Conservation (phyloP, 2,113 vertebrate genomes). For the Lathamus discolor region DNA sequence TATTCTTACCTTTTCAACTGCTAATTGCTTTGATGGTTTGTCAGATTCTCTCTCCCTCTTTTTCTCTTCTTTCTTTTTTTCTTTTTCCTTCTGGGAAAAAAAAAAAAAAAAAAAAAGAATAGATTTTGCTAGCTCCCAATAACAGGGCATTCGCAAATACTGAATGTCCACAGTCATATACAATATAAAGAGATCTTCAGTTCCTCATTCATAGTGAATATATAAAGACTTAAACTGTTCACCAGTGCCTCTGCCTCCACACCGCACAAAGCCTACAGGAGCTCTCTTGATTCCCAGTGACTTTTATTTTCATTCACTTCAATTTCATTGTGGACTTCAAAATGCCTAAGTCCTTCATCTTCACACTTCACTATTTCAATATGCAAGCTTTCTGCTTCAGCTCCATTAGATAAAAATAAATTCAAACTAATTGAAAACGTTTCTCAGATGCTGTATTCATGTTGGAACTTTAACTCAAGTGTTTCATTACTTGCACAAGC, state of each 20-base stretch:
- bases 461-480: not conserved
- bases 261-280: not conserved
- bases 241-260: not conserved
- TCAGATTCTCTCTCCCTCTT: constrained; percentile 87
- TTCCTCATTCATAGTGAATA: not conserved
- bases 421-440: constrained; percentile 24
- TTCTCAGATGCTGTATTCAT: not conserved
- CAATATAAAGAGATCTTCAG: not conserved
- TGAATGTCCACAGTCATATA: not conserved
- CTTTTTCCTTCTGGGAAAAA: constrained; percentile 84
- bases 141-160: not conserved
- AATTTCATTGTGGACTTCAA: not conserved
- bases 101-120: not conserved
- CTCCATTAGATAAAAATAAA: constrained; percentile 19
- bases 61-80: constrained; percentile 88
- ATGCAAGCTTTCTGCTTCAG: not conserved
- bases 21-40: constrained; percentile 75
- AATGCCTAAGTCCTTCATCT: not conserved
- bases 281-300: not conserved
- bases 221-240: not conserved
- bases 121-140: not conserved
- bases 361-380: constrained; percentile 5
- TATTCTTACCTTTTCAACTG: constrained; percentile 76
- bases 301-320: not conserved
- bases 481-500: not conserved